Evolutionary conservation across 2,797 vertebrate genomes (phyloP).

Genomic region (Ptychadena robeensis): DNA sequence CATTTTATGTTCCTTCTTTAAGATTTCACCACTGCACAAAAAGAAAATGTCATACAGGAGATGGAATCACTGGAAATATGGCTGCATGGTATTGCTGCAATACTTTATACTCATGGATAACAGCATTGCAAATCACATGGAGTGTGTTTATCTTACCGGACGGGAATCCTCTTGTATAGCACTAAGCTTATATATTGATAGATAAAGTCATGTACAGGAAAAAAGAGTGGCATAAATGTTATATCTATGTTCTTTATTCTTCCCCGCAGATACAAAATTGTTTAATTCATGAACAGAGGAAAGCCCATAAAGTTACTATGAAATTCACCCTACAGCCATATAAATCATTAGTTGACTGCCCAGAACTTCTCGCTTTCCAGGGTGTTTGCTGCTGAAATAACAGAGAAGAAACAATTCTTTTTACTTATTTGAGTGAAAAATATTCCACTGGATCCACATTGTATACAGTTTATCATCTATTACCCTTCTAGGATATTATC

Average conservation of each 20-base stretch:
- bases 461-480: background rate
- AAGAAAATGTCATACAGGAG: background rate
- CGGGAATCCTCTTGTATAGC: conserved; percentile 70
- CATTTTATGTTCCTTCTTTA: background rate
- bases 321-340: conserved; percentile 71
- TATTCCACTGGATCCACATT: background rate
- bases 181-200: conserved; percentile 71
- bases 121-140: conserved; percentile 68
- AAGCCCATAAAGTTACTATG: conserved; percentile 70
- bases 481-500: background rate
- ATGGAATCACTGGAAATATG: conserved; percentile 3
- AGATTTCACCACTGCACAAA: background rate
- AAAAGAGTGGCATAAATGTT: conserved; percentile 67
- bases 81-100: background rate
- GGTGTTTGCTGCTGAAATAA: background rate
- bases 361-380: conserved; percentile 35
- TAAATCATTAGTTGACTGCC: conserved; percentile 67
- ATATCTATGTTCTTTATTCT: conserved; percentile 74
- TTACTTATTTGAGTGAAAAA: background rate
- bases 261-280: conserved; percentile 72
- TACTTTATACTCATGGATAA: conserved; percentile 15
- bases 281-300: conserved; percentile 74
- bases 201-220: conserved; percentile 69
- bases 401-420: background rate
- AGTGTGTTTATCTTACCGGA: conserved; percentile 71